Conservation (phyloP, 2,113 vertebrate species). For the Brachionichthys hirsutus region DNA sequence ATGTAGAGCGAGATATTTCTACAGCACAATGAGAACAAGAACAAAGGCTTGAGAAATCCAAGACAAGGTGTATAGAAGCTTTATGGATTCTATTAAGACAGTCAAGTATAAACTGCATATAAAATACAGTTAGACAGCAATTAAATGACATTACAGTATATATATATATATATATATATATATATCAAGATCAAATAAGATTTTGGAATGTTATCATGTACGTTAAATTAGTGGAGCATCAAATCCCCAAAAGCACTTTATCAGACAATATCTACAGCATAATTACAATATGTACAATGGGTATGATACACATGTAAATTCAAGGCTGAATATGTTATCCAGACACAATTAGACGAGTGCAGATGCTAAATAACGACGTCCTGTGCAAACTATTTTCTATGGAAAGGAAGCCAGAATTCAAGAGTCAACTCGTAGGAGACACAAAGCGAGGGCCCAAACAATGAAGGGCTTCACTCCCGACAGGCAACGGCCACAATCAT, state of each 20-base stretch:
- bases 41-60: conserved; percentile 15
- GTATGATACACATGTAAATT: conserved; percentile 49
- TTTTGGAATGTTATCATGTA: conserved; percentile 78
- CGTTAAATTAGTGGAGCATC: conserved; percentile 68
- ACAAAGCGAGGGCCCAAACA: conserved; percentile 50
- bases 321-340: conserved; percentile 69
- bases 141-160: conserved; percentile 62
- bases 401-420: conserved; percentile 50
- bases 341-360: conserved; percentile 52
- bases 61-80: conserved; percentile 29
- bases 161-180: conserved; percentile 43
- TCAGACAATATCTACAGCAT: conserved; percentile 61
- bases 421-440: conserved; percentile 43
- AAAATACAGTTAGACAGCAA: conserved; percentile 42
- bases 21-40: conserved; percentile 59
- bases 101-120: conserved; percentile 16
- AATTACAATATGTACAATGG: conserved; percentile 60
- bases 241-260: conserved; percentile 24
- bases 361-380: conserved; percentile 44
- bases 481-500: conserved; percentile 36
- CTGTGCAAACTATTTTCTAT: conserved; percentile 59
- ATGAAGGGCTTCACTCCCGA: conserved; percentile 30
- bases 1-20: conserved; percentile 52
- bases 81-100: conserved; percentile 29
- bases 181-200: conserved; percentile 39